These are phyloP conservation scores for Danio rerio DNA, from an alignment of 2,113 vertebrate species.

Conservation along the genomic window DNA sequence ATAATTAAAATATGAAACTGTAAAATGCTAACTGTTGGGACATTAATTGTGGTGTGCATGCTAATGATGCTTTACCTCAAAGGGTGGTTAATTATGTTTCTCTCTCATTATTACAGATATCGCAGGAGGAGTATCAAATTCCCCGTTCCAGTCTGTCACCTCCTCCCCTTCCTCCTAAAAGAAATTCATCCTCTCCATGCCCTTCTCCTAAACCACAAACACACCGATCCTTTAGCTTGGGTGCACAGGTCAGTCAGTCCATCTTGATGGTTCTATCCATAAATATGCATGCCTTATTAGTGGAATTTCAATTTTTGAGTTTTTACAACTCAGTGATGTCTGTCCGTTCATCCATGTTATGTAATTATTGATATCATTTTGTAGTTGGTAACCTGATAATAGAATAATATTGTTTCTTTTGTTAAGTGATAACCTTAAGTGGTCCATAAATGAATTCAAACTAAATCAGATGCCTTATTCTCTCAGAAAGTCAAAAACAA, in stretches of 20 bases:
- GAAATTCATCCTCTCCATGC: constrained; percentile 21
- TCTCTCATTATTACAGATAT: constrained; percentile 56
- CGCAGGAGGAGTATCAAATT: constrained; percentile 64
- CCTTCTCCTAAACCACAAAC: constrained; percentile 22
- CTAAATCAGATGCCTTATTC: not conserved
- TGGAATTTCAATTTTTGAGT: too few species aligned
- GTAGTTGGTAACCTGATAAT: not conserved
- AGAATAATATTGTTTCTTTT: not conserved
- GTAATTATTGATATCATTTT: not conserved
- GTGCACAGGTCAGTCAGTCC: constrained; percentile 3
- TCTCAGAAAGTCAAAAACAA: constrained; percentile 1
- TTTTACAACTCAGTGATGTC: not conserved
- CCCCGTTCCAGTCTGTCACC: constrained; percentile 41
- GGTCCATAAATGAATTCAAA: not conserved
- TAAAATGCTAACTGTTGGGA: too few species aligned
- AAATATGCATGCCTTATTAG: too few species aligned
- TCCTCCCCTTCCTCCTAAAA: constrained; percentile 70
- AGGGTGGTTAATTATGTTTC: not conserved
- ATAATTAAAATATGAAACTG: too few species aligned
- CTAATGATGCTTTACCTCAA: not conserved
- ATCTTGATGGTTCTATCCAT: constrained; percentile 20
- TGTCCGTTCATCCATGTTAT: not conserved
- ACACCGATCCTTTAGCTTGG: constrained; percentile 16
- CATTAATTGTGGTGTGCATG: too few species aligned
- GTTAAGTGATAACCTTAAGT: not conserved